Percentiles rank a stretch among this genome's conserved stretches.
phyloP scores from a whole-genome alignment of 2,888 invertebrate species.

The Mamestra brassicae region DNA sequence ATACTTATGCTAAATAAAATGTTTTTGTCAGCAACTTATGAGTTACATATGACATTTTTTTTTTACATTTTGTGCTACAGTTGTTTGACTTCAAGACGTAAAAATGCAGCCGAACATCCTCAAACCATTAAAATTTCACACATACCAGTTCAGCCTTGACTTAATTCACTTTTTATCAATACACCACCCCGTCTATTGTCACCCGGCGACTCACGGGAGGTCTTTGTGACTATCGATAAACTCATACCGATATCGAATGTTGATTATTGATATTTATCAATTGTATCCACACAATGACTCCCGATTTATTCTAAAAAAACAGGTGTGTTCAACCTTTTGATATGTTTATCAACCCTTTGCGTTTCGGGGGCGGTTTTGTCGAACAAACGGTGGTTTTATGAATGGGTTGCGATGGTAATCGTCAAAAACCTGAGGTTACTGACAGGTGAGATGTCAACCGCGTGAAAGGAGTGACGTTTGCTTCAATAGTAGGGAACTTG shows the following conservation, averaged over 20 bases:
- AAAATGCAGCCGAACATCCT: neutral
- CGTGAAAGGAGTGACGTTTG: slow-evolving; percentile 78
- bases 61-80: no score
- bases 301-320: slow-evolving; percentile 86
- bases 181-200: slow-evolving; percentile 66
- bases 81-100: neutral
- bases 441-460: slow-evolving; percentile 90
- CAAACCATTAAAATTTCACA: slow-evolving; percentile 25
- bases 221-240: slow-evolving; percentile 80
- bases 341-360: slow-evolving; percentile 90
- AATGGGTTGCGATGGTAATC: slow-evolving; percentile 87
- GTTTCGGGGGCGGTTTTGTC: slow-evolving; percentile 84
- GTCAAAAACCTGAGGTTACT: slow-evolving; percentile 85
- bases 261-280: slow-evolving; percentile 87
- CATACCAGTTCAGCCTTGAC: slow-evolving; percentile 39
- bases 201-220: slow-evolving; percentile 80
- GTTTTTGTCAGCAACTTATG: neutral
- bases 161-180: slow-evolving; percentile 57
- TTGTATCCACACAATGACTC: slow-evolving; percentile 85
- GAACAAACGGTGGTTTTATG: slow-evolving; percentile 85
- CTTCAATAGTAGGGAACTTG: slow-evolving; percentile 79
- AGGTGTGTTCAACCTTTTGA: slow-evolving; percentile 88
- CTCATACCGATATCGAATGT: slow-evolving; percentile 80
- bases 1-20: neutral
- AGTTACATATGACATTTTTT: no score